Evolutionary conservation across 2,797 vertebrate species (phyloP).

Genomic region (Parauchenoglanis ngamensis): DNA sequence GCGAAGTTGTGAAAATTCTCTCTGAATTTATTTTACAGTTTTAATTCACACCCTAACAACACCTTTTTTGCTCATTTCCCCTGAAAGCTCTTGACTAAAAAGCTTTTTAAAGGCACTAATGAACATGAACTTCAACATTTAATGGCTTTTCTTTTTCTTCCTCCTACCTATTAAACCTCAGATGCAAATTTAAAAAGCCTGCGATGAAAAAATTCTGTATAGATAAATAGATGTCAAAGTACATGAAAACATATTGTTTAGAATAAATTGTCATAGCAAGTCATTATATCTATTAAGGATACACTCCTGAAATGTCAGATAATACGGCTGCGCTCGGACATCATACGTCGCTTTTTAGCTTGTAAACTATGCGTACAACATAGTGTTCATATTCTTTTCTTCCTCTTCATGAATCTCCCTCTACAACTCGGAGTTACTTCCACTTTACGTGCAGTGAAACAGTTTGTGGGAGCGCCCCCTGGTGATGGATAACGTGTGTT

Average conservation of each 20-base stretch:
- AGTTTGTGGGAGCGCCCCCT: neutral
- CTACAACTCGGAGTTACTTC: neutral
- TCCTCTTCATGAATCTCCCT: neutral
- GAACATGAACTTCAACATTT: neutral
- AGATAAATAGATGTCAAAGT: neutral
- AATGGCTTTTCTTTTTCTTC: neutral
- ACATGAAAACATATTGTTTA: neutral
- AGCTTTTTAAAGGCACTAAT: neutral
- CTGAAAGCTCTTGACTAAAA: neutral
- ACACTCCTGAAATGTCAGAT: neutral
- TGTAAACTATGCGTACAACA: neutral
- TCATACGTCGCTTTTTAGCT: neutral
- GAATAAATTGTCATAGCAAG: neutral
- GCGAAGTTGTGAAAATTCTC: neutral
- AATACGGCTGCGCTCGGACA: neutral
- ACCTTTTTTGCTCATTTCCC: neutral
- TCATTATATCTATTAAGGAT: neutral
- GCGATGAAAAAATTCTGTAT: neutral
- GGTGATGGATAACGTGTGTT: conserved; percentile 10
- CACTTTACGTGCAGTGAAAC: neutral
- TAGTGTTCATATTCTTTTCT: too few species aligned
- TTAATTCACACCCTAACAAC: neutral
- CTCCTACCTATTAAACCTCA: neutral
- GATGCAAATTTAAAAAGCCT: neutral
- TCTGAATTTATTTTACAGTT: conserved; percentile 17